Conservation (phyloP, 2,888 invertebrate genomes). For the Unio pictorum region DNA sequence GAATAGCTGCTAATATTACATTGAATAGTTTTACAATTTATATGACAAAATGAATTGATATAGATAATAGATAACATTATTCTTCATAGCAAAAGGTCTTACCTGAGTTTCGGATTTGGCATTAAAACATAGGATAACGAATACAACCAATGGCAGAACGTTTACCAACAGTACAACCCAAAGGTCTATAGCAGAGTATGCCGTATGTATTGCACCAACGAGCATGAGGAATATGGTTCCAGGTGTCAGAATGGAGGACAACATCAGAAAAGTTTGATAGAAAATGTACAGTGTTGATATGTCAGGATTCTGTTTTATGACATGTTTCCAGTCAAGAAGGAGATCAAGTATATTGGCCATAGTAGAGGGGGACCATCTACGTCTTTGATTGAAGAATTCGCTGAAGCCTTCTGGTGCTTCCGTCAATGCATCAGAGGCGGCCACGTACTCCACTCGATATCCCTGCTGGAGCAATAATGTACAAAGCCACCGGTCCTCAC, state of each 20-base stretch:
- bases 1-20: no score
- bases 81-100: no score
- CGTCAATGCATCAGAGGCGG: conserved; percentile 48
- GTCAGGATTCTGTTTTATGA: conserved; percentile 95
- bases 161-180: conserved; percentile 44
- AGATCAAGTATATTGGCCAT: conserved; percentile 51
- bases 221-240: conserved; percentile 63
- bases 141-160: conserved; percentile 40
- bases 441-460: conserved; percentile 48
- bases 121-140: conserved; percentile 48
- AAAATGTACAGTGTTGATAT: conserved; percentile 77
- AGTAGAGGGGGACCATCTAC: conserved; percentile 52
- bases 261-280: conserved; percentile 42
- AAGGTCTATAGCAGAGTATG: conserved; percentile 34
- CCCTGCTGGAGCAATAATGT: conserved; percentile 49
- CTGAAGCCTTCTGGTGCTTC: conserved; percentile 48
- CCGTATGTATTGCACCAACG: conserved; percentile 51
- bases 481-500: conserved; percentile 53
- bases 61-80: no score
- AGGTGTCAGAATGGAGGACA: conserved; percentile 87
- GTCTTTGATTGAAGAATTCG: conserved; percentile 51
- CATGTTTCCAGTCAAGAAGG: conserved; percentile 84
- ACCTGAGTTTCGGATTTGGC: conserved; percentile 8
- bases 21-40: no score
- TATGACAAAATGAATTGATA: no score